These are phyloP conservation scores for Otus scops DNA, from an alignment of 2,797 vertebrate genomes.

Conservation along the genomic window DNA sequence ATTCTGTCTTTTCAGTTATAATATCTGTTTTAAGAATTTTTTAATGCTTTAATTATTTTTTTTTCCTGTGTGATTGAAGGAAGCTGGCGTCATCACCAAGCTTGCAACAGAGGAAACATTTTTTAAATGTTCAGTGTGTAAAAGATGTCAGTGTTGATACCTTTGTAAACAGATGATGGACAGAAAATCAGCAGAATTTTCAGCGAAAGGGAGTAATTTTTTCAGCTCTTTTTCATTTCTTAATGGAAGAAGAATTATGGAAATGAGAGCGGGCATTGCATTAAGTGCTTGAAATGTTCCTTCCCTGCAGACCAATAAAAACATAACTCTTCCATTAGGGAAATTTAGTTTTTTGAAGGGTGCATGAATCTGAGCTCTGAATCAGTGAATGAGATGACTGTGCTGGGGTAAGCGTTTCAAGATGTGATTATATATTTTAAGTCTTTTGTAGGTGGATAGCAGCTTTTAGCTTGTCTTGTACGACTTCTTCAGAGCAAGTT, in stretches of 20 bases:
- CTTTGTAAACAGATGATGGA: constrained; percentile 11
- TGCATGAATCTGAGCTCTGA: constrained; percentile 30
- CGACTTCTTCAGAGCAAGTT: not conserved
- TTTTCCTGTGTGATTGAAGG: not conserved
- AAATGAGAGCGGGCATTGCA: constrained; percentile 37
- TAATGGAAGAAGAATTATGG: constrained; percentile 57
- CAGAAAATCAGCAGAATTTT: constrained; percentile 9
- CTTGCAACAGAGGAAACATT: not conserved
- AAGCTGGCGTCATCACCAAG: not conserved
- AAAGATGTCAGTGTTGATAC: not conserved
- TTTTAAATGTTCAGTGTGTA: not conserved
- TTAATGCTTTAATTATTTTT: not conserved
- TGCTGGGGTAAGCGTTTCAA: not conserved
- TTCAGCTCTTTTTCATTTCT: constrained; percentile 51
- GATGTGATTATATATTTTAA: constrained; percentile 13
- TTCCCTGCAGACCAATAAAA: constrained; percentile 51
- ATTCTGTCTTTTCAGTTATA: not conserved
- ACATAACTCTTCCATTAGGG: constrained; percentile 36
- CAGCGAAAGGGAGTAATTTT: not conserved
- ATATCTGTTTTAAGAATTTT: not conserved
- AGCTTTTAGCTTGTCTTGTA: not conserved
- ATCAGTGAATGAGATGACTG: not conserved
- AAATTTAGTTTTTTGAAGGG: constrained; percentile 28
- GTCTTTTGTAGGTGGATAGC: not conserved
- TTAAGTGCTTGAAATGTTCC: constrained; percentile 57